These are phyloP conservation scores for Cynocephalus volans DNA, from an alignment of 2,113 vertebrate genomes.

Conservation along the genomic window DNA sequence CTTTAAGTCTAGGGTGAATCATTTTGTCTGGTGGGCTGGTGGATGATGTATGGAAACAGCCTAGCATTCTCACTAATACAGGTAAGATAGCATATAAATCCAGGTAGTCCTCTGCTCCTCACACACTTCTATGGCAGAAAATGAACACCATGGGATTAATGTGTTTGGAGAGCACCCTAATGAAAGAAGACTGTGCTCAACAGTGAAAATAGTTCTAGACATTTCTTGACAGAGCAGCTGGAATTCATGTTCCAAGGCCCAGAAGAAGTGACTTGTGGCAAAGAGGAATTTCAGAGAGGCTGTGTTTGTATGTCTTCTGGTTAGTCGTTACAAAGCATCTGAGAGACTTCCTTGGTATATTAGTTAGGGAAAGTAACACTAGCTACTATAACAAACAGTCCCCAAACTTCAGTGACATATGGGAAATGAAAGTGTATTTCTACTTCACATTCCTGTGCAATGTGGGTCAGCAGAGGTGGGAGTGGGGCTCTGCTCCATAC, in stretches of 20 bases:
- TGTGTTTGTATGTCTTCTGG: neutral
- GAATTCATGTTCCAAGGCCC: neutral
- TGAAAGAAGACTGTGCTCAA: neutral
- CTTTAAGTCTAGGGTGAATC: slow-evolving; percentile 57
- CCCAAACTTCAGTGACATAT: neutral
- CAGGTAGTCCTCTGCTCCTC: neutral
- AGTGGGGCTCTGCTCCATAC: neutral
- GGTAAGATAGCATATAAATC: neutral
- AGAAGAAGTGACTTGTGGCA: neutral
- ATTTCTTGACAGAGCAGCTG: neutral
- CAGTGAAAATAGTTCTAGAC: neutral
- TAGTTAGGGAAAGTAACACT: neutral
- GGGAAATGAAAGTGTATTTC: neutral
- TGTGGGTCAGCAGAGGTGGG: neutral
- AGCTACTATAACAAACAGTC: neutral
- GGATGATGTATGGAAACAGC: neutral
- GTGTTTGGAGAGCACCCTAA: neutral
- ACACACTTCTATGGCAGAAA: neutral
- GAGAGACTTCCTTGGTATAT: neutral
- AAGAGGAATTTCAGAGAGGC: slow-evolving; percentile 25
- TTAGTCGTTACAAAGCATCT: neutral
- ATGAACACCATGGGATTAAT: neutral
- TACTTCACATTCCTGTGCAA: neutral
- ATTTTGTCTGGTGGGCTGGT: slow-evolving; percentile 12
- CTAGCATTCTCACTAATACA: neutral